Evolutionary conservation across 2,797 vertebrate genomes (phyloP), one percentile per base, ranked within the genome.

Genomic region (Characodon lateralis): DNA sequence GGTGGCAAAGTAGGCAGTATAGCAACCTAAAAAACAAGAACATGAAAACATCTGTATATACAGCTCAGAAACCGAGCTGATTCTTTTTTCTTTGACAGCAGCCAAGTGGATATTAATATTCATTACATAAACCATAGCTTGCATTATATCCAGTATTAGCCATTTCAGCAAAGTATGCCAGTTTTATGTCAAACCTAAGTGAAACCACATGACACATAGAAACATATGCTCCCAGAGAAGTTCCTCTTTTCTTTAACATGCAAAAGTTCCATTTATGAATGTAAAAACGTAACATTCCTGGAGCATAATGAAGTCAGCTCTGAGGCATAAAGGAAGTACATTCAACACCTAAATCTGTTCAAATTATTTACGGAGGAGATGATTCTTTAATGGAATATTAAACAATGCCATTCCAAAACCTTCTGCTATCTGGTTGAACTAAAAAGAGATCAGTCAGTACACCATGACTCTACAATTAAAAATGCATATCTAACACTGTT

Each of bases 61-160:
- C 77, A 77, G 68, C 63, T 78, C 79, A 88, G 86, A 82, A 84
- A 89, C 88, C 51, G 66, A 81, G 50, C 35, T 22, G 35, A 66
- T 73, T 22, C 39, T 59, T 65, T 72, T 74, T 84, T 68, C 55
- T 72, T 68, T 90, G 88, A 90, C 87, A 86, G 86, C 86, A 87
- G 85, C 66, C 71, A 83, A 91, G 89, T 91, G 89, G 79, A 83
- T 85, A 91, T 93, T 88, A 91, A 93, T 91, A 93, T 93, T 92
- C 87, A 94, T 93, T 88, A 83, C 63, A 59, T 41, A 89, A 90
- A 91, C 83, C 80, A 87, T 86, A 86, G 85, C 85, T 84, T 84
- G 83, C 71, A 89, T 88, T 86, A 80, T 80, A 86, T 89, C 80
- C 83, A 85, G 82, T 90, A 86, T 89, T 82, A 86, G 68, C 83